Base-by-base conservation (phyloP, 2,888 invertebrate species). In the Cheilosia vernalis region DNA sequence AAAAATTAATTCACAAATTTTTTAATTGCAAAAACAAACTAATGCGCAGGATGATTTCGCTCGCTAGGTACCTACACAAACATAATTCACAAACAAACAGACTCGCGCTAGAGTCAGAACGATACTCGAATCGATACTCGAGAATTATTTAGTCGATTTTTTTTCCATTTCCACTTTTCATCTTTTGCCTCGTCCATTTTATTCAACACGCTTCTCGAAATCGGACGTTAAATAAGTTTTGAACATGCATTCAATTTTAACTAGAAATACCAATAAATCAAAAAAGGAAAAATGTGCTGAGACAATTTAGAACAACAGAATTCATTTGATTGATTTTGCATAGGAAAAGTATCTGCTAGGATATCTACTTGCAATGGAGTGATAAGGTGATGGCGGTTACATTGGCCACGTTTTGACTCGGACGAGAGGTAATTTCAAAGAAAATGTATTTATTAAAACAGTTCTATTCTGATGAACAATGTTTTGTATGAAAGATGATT, bases 401-500 rank as follows among this genome's bases (percentile, higher is more conserved):
- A 13, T 3, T 13, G 13, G 13, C 37, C 37, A 37, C 37, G 37
- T 37, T 37, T 13, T 3, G 37, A 37, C 37, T 37, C 4, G 37
- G 37, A 37, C 10, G 0, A 13, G 3, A 13, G 37, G 37, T 37
- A 37, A 37, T 13, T 37, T 37, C 4, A 13, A 13, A 37, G 37
- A 37, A 37, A 37, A 13, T n/a, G n/a, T n/a, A n/a, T n/a, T n/a
- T n/a, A n/a, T n/a, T n/a, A n/a, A n/a, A n/a, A 1, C 33, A 33
- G 3, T 10, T 33, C 3, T 37, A 13, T 37, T 37, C 13, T 74
- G 56, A 74, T 64, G 64, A 74, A 74, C 63, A 74, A 56, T 55
- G 47, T 63, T 56, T n/a, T 37, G 47, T 44, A 74, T 74, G 64
- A 74, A 4, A 33, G 30, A n/a, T 74, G 73, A 74, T 74, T 63